A percentile compares a stretch with the other conserved stretches of the same genome.
Conservation (phyloP, 2,113 vertebrate species). For the Thymallus thymallus region DNA sequence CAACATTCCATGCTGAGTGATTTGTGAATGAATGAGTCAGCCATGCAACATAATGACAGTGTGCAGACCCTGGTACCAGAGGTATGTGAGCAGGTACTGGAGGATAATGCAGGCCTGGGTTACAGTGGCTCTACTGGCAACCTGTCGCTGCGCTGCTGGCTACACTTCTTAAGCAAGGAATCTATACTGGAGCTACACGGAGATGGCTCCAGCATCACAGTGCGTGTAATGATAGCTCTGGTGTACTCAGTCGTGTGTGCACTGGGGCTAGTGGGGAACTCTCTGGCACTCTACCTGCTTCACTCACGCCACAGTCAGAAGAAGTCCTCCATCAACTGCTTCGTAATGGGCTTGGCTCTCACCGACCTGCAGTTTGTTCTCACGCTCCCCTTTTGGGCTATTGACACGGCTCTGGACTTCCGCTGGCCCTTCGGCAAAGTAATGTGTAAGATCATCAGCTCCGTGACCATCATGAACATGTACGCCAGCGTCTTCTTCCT, state of each 20-base stretch:
- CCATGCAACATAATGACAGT: constrained; percentile 60
- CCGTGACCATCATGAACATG: constrained; percentile 81
- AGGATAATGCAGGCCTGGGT: constrained; percentile 43
- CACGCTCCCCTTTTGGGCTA: constrained; percentile 81
- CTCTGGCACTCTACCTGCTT: constrained; percentile 77
- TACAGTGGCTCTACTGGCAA: constrained; percentile 56
- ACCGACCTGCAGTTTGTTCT: constrained; percentile 81
- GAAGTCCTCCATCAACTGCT: constrained; percentile 77
- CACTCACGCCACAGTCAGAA: constrained; percentile 72
- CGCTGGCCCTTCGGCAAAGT: constrained; percentile 80
- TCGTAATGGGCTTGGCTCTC: constrained; percentile 79
- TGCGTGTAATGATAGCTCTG: constrained; percentile 74
- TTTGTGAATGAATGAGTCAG: constrained; percentile 41
- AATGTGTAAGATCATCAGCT: constrained; percentile 82
- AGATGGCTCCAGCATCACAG: constrained; percentile 66
- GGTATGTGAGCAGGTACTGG: constrained; percentile 55
- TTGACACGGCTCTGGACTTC: constrained; percentile 80
- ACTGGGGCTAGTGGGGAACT: constrained; percentile 78
- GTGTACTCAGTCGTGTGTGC: constrained; percentile 79
- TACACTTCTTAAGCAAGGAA: constrained; percentile 72
- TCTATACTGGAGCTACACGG: constrained; percentile 68
- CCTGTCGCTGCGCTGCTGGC: constrained; percentile 76
- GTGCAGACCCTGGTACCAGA: constrained; percentile 7
- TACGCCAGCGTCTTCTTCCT: constrained; percentile 82
- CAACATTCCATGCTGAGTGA: background rate